Conservation (phyloP, 64 coral and sea anemone genomes). For the Pocillopora damicornis region DNA sequence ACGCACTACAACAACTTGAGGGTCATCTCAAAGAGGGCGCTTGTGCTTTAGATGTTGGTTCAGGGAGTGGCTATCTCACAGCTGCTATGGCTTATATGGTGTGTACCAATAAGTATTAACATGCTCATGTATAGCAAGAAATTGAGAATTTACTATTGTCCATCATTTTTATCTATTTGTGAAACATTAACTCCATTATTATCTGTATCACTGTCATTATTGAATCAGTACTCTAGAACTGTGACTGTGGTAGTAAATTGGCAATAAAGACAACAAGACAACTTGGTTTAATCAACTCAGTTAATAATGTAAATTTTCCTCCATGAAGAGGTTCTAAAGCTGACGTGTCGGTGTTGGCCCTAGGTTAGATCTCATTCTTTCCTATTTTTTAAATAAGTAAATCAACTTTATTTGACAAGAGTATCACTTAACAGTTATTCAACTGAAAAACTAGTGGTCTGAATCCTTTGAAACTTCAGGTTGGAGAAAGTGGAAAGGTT, state of each 20-base stretch:
- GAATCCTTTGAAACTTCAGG: constrained; percentile 24
- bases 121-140: too few relatives aligned
- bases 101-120: background rate
- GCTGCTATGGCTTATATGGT: constrained; percentile 97
- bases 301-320: too few relatives aligned
- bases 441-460: background rate
- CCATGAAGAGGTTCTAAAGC: too few relatives aligned
- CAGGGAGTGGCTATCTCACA: constrained; percentile 91
- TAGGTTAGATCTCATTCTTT: background rate
- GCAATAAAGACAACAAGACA: too few relatives aligned
- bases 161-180: too few relatives aligned
- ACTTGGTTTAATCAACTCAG: too few relatives aligned
- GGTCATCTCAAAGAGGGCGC: constrained; percentile 76
- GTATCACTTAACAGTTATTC: background rate
- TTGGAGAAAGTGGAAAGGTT: constrained; percentile 91
- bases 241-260: background rate
- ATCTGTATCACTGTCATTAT: too few relatives aligned
- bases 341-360: too few relatives aligned
- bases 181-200: too few relatives aligned
- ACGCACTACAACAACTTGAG: constrained; percentile 80
- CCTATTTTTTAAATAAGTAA: background rate
- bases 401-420: background rate
- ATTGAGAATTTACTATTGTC: too few relatives aligned
- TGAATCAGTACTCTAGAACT: background rate
- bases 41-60: constrained; percentile 77